A percentile compares a stretch with the other conserved stretches of the same genome.
These are phyloP conservation scores for Eutrigla gurnardus DNA, from an alignment of 2,797 vertebrate genomes.

Conservation along the genomic window DNA sequence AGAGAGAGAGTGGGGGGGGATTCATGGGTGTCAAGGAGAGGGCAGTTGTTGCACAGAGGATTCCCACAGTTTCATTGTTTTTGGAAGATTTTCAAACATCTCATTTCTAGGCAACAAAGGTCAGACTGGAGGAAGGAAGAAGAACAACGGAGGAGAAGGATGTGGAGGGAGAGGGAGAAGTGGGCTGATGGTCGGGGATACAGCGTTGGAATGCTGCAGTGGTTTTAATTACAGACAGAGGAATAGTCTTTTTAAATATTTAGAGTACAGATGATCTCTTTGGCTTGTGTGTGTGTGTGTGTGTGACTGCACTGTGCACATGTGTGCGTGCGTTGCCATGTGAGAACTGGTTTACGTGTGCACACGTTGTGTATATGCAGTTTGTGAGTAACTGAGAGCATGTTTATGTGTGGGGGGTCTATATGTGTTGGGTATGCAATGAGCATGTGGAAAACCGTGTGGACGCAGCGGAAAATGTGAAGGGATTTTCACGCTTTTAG, in stretches of 20 bases:
- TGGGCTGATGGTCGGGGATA: slow-evolving; percentile 61
- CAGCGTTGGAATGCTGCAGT: slow-evolving; percentile 68
- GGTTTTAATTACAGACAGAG: slow-evolving; percentile 82
- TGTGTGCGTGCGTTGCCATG: slow-evolving; percentile 1
- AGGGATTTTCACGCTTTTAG: not conserved
- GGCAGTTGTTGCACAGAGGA: slow-evolving; percentile 58
- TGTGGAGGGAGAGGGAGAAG: slow-evolving; percentile 25
- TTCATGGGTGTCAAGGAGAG: slow-evolving; percentile 70
- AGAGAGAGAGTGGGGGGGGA: slow-evolving; percentile 2
- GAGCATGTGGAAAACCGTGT: slow-evolving; percentile 15
- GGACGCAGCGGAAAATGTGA: not conserved
- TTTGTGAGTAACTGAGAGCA: not conserved
- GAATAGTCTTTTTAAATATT: slow-evolving; percentile 84
- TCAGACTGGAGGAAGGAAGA: slow-evolving; percentile 66
- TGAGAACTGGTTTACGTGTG: slow-evolving; percentile 35
- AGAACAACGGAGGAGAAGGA: slow-evolving; percentile 39
- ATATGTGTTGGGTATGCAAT: slow-evolving; percentile 12
- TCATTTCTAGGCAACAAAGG: slow-evolving; percentile 75
- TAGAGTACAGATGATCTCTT: slow-evolving; percentile 74
- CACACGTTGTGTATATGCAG: slow-evolving; percentile 22
- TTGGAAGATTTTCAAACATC: slow-evolving; percentile 70
- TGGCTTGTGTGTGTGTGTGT: slow-evolving; percentile 34
- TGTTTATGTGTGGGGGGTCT: slow-evolving; percentile 15
- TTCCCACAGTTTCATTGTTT: slow-evolving; percentile 76
- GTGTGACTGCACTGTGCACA: not conserved